Conservation (phyloP, 2,113 vertebrate genomes). For the Castor canadensis region DNA sequence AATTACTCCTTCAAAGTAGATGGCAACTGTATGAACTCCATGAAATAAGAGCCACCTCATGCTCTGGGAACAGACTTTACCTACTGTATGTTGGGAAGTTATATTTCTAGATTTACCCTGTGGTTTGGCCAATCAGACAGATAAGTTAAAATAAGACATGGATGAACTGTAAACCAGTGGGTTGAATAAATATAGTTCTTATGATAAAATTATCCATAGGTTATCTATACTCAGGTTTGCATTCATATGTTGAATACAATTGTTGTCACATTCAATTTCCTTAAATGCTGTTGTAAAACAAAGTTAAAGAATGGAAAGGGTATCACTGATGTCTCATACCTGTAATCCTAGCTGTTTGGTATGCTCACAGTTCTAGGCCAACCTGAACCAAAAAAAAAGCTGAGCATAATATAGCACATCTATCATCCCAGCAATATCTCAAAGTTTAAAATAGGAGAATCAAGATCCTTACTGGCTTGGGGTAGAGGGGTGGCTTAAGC, state of each 20-base stretch:
- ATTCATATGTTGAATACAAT: background rate
- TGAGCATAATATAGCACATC: too few species aligned
- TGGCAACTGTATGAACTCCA: background rate
- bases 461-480: too few species aligned
- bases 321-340: too few species aligned
- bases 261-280: background rate
- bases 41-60: background rate
- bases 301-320: background rate
- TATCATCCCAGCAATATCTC: too few species aligned
- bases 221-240: background rate
- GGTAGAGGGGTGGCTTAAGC: too few species aligned
- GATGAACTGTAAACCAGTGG: background rate
- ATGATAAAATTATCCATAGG: background rate
- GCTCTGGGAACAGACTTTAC: background rate
- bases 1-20: background rate
- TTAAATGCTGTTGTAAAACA: background rate
- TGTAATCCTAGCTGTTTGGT: too few species aligned
- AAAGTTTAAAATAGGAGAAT: too few species aligned
- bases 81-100: background rate
- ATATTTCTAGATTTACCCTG: background rate
- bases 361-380: too few species aligned
- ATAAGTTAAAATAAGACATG: background rate
- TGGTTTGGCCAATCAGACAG: background rate
- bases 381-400: too few species aligned
- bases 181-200: background rate